phyloP scores from a whole-genome alignment of 64 coral and sea anemone species.

The Montipora cactus region DNA sequence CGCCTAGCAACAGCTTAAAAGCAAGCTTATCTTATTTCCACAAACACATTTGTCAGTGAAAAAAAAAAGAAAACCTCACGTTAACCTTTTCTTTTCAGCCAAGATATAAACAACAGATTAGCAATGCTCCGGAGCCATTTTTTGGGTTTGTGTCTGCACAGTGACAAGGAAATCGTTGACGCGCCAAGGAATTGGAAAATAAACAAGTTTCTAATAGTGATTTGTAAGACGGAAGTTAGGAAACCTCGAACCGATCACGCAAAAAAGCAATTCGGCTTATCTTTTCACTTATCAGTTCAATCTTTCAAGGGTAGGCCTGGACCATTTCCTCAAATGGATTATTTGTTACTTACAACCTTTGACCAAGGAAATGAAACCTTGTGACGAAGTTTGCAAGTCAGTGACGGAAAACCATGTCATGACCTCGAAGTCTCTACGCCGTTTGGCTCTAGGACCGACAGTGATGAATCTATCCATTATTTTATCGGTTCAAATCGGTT shows the following conservation, averaged over 20 bases:
- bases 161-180: not conserved
- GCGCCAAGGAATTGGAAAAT: not conserved
- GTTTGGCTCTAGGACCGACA: not conserved
- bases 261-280: not conserved
- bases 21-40: not conserved
- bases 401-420: not conserved
- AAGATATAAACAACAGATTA: slow-evolving; percentile 24
- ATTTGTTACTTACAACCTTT: not conserved
- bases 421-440: not conserved
- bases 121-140: not conserved
- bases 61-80: not conserved
- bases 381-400: not conserved
- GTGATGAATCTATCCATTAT: not conserved
- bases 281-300: not conserved
- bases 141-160: not conserved
- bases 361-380: not conserved
- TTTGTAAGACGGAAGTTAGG: not conserved
- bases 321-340: not conserved
- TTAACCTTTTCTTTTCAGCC: not conserved
- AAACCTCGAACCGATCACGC: not conserved
- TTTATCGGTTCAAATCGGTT: slow-evolving; percentile 8
- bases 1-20: not conserved
- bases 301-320: not conserved
- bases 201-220: not conserved
- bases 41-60: not conserved